Evolutionary conservation across 2,888 invertebrate species (phyloP).

Genomic region (Ennomos erosarius): DNA sequence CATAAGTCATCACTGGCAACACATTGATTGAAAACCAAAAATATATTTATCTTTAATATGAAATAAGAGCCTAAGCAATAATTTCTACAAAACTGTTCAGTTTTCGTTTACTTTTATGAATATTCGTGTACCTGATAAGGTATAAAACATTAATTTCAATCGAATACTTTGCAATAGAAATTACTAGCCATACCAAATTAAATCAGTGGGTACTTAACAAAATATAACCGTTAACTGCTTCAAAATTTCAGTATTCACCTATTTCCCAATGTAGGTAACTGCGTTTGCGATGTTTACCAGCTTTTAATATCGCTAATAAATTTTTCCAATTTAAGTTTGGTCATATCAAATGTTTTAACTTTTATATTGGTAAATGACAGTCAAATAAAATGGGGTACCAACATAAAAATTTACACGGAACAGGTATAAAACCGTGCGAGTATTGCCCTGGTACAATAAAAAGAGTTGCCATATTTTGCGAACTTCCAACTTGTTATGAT

Average conservation of each 20-base stretch:
- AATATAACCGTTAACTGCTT: constrained; percentile 28
- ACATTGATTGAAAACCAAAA: no score
- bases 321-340: constrained; percentile 56
- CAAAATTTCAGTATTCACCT: constrained; percentile 21
- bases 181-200: constrained; percentile 27
- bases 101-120: no score
- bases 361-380: constrained; percentile 58
- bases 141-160: no score
- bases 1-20: no score
- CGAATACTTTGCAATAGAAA: no score
- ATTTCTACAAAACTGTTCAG: no score
- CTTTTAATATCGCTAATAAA: constrained; percentile 51
- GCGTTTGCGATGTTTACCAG: constrained; percentile 41
- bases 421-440: constrained; percentile 58
- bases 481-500: constrained; percentile 72
- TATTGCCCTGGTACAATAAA: constrained; percentile 61
- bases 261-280: constrained; percentile 25
- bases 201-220: constrained; percentile 11
- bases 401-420: constrained; percentile 68
- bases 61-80: no score
- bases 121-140: no score
- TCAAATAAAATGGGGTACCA: constrained; percentile 55
- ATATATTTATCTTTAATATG: no score
- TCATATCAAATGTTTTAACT: constrained; percentile 54
- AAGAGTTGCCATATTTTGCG: constrained; percentile 67